A percentile compares a stretch with the other conserved stretches of the same genome.
These are phyloP conservation scores for Penaeus monodon DNA, from an alignment of 2,888 invertebrate genomes.

Conservation along the genomic window DNA sequence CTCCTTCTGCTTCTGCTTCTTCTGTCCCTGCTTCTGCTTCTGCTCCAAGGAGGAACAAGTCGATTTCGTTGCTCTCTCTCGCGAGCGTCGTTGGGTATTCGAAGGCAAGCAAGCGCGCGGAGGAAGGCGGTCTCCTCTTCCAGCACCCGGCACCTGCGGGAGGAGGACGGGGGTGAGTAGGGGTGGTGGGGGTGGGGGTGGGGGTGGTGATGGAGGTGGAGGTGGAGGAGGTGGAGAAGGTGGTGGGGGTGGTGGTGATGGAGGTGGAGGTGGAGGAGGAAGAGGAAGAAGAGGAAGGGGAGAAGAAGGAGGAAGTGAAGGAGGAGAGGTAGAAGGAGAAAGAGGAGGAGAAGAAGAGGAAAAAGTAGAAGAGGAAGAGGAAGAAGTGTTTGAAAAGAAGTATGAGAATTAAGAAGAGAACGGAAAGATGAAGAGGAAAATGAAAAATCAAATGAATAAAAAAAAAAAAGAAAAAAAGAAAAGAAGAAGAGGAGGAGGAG, in stretches of 20 bases:
- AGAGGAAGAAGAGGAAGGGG: background rate
- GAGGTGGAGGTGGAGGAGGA: background rate
- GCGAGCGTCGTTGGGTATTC: background rate
- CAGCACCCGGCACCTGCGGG: background rate
- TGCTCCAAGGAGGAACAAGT: too few relatives aligned
- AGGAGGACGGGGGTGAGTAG: background rate
- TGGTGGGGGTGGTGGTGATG: background rate
- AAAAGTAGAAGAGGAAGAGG: background rate
- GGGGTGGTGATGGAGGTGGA: background rate
- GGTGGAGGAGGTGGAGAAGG: background rate
- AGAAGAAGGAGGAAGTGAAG: background rate
- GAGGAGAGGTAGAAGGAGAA: background rate
- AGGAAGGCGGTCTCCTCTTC: background rate
- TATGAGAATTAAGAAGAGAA: background rate
- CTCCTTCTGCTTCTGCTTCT: too few relatives aligned
- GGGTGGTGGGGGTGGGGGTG: background rate
- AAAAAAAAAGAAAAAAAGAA: background rate
- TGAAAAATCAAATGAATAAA: too few relatives aligned
- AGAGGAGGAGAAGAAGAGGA: background rate
- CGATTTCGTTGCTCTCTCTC: constrained; percentile 3
- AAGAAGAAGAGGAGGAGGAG: background rate
- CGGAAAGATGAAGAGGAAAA: too few relatives aligned
- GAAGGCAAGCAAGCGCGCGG: background rate
- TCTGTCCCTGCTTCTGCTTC: background rate
- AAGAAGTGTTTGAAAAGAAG: too few relatives aligned